Percentiles rank a stretch among this genome's conserved stretches.
These are phyloP conservation scores for Limenitis camilla DNA, from an alignment of 2,888 invertebrate species.

Conservation along the genomic window DNA sequence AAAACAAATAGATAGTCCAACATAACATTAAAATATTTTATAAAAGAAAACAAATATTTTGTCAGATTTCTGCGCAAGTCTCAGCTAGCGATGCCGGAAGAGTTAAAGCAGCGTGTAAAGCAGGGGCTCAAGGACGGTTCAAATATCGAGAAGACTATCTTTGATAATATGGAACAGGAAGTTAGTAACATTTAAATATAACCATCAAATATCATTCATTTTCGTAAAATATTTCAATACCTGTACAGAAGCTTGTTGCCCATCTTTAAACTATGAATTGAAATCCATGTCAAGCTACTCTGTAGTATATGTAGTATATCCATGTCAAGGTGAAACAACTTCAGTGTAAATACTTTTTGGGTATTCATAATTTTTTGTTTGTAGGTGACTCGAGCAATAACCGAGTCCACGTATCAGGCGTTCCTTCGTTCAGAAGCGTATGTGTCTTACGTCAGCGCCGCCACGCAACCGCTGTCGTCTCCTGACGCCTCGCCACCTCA, in stretches of 20 bases:
- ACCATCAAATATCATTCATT: neutral
- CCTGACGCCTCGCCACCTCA: slow-evolving; percentile 61
- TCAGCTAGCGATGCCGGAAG: slow-evolving; percentile 87
- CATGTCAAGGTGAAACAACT: too few relatives aligned
- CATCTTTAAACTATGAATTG: neutral
- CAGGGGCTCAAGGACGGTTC: slow-evolving; percentile 81
- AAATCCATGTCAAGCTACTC: neutral
- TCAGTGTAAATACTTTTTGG: too few relatives aligned
- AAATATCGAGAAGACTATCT: slow-evolving; percentile 83
- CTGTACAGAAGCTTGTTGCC: neutral
- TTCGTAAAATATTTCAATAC: neutral
- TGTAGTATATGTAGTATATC: too few relatives aligned
- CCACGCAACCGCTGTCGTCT: slow-evolving; percentile 85
- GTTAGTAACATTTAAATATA: slow-evolving; percentile 33
- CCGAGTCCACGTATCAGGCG: slow-evolving; percentile 91
- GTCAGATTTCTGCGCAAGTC: slow-evolving; percentile 84
- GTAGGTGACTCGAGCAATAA: slow-evolving; percentile 86
- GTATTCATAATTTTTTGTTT: neutral
- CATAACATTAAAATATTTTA: neutral
- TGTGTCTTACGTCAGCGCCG: slow-evolving; percentile 87
- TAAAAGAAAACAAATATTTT: neutral
- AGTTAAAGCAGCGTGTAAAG: slow-evolving; percentile 85
- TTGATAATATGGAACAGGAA: slow-evolving; percentile 88
- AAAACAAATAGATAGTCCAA: neutral
- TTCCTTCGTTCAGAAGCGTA: slow-evolving; percentile 95